Evolutionary conservation across 2,888 invertebrate species (phyloP), one percentile per base, ranked within the genome.

Genomic region (Orchesellides sinensis): DNA sequence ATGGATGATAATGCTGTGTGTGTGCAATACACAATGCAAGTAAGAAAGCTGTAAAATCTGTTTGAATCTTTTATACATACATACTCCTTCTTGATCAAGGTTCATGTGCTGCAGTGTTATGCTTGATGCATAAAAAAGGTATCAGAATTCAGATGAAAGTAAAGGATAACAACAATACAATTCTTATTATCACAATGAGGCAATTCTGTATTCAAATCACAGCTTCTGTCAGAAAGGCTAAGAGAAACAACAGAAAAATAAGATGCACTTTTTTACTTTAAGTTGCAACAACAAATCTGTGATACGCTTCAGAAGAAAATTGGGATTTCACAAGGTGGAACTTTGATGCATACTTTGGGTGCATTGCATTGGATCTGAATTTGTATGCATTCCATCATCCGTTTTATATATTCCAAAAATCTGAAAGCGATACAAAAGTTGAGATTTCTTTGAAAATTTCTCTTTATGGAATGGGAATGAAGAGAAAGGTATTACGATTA

Each of bases 381-480:
- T 74, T 74, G 74, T 74, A 74, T 74, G 74, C 74, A 74, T 74
- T 74, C 74, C 74, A 63, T 63, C 49, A 72, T 47, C 21, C 47
- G 8, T 61, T 40, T 72, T 52, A 27, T 35, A 45, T 19, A 29
- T 73, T 35, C 32, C 21, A 61, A 59, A 70, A 70, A 56, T 70
- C 56, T 59, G 61, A 61, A 73, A 73, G 40, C 59, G 61, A 61
- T 73, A 47, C 61, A 47, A 32, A 32, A 32, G 32, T 32, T 5
- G 5, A 32, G 32, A 32, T 32, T 32, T 47, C 47, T 47, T n/a
- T 4, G n/a, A 47, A 47, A n/a, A 6, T 47, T n/a, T 47, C n/a
- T 47, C 47, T n/a, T 47, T n/a, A 47, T n/a, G 19, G 4, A n/a
- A n/a, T 10, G 49, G 54, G 23, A 54, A 21, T 6, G 4, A 17